These are phyloP conservation scores for Pherbina coryleti DNA, from an alignment of 2,888 invertebrate genomes.

Conservation along the genomic window DNA sequence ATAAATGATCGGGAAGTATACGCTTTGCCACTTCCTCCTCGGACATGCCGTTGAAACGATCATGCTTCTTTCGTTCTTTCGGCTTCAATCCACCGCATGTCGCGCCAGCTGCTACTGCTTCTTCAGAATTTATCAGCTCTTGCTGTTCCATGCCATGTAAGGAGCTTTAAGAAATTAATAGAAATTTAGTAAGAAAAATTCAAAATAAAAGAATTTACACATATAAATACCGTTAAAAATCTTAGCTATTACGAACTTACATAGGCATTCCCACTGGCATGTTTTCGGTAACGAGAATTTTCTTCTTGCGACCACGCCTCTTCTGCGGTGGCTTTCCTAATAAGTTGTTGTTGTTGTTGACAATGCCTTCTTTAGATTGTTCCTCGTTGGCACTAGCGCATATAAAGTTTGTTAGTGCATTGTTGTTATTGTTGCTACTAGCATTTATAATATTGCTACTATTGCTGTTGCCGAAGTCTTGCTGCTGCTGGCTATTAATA, in stretches of 20 bases:
- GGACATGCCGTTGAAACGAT: constrained; percentile 95
- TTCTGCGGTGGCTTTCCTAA: constrained; percentile 72
- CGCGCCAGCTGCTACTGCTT: background rate
- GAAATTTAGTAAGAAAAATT: background rate
- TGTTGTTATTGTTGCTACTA: background rate
- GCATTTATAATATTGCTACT: background rate
- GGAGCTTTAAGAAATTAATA: background rate
- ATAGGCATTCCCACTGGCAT: constrained; percentile 18
- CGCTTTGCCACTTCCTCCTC: constrained; percentile 96
- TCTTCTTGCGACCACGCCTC: constrained; percentile 90
- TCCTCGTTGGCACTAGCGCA: background rate
- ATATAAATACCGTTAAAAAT: background rate
- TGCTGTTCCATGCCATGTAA: background rate
- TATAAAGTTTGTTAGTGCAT: background rate
- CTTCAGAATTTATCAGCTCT: background rate
- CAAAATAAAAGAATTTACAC: background rate
- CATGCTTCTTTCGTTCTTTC: constrained; percentile 93
- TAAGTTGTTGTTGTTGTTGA: constrained; percentile 14
- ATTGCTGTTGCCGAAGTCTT: background rate
- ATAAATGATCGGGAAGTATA: constrained; percentile 94
- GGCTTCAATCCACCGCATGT: constrained; percentile 47
- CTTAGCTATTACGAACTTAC: constrained; percentile 1
- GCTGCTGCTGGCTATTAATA: constrained; percentile 26
- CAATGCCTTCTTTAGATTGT: background rate
- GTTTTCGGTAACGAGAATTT: constrained; percentile 68